These are phyloP conservation scores for Micrasema longulum DNA, from an alignment of 1,140 invertebrate species.

Conservation along the genomic window DNA sequence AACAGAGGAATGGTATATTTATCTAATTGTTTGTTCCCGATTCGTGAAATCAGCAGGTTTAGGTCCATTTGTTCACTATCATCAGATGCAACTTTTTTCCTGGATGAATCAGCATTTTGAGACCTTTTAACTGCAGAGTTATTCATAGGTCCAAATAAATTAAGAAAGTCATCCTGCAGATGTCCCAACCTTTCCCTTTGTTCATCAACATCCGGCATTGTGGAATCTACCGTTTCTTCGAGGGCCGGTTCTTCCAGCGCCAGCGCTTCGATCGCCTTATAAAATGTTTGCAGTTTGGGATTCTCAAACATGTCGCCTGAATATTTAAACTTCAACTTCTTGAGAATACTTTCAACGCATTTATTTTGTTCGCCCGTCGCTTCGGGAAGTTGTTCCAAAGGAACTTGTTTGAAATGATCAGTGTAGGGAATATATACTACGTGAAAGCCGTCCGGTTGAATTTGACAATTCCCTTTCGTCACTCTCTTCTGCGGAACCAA, in stretches of 20 bases:
- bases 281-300: slow-evolving; percentile 48
- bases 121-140: slow-evolving; percentile 42
- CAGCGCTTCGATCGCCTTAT: slow-evolving; percentile 49
- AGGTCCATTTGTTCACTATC: slow-evolving; percentile 22
- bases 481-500: slow-evolving; percentile 47
- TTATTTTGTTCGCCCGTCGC: slow-evolving; percentile 39
- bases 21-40: slow-evolving; percentile 16
- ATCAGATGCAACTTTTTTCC: slow-evolving; percentile 12
- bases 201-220: slow-evolving; percentile 41
- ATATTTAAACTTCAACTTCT: slow-evolving; percentile 45
- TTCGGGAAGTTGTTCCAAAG: slow-evolving; percentile 6
- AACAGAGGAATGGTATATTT: slow-evolving; percentile 48
- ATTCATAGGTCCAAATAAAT: slow-evolving; percentile 37
- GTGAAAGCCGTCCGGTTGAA: slow-evolving; percentile 51
- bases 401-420: slow-evolving; percentile 47
- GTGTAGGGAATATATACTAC: slow-evolving; percentile 48
- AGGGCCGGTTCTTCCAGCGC: slow-evolving; percentile 41
- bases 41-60: slow-evolving; percentile 36
- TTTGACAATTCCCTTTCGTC: slow-evolving; percentile 34
- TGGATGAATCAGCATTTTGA: slow-evolving; percentile 4
- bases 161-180: slow-evolving; percentile 22
- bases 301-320: slow-evolving; percentile 44
- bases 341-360: slow-evolving; percentile 46
- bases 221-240: slow-evolving; percentile 35
- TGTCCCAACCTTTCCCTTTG: slow-evolving; percentile 35